phyloP scores from a whole-genome alignment of 1,140 invertebrate species.

The Copidosoma floridanum region DNA sequence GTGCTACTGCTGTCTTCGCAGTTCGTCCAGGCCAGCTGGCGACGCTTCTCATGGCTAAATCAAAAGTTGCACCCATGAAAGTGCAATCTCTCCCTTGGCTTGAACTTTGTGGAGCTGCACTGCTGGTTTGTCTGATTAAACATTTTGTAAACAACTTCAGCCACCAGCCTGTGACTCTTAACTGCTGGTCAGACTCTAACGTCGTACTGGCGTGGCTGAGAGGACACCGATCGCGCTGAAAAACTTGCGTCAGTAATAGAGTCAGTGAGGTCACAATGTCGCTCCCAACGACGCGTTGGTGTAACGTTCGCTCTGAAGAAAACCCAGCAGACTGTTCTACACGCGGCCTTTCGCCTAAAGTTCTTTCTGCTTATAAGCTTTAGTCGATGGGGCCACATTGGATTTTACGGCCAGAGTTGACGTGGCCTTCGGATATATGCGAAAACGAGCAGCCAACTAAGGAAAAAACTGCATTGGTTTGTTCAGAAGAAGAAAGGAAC shows the following conservation, averaged over 20 bases:
- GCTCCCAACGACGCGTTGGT: not conserved
- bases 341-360: not conserved
- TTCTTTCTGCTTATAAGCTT: not conserved
- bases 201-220: not conserved
- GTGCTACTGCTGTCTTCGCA: not conserved
- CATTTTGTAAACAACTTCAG: too few relatives aligned
- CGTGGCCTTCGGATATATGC: too few relatives aligned
- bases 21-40: not conserved
- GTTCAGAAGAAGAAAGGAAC: too few relatives aligned
- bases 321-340: constrained; percentile 18
- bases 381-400: constrained; percentile 5
- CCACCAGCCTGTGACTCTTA: too few relatives aligned
- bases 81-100: too few relatives aligned
- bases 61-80: too few relatives aligned
- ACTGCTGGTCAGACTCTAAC: constrained; percentile 7
- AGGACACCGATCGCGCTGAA: not conserved
- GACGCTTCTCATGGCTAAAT: not conserved
- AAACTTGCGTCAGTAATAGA: not conserved
- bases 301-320: not conserved
- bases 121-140: too few relatives aligned
- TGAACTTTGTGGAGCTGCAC: too few relatives aligned
- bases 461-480: too few relatives aligned
- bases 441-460: too few relatives aligned
- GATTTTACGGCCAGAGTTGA: too few relatives aligned
- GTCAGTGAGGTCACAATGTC: not conserved